phyloP scores from a whole-genome alignment of 1,140 invertebrate species.

The Rhagoletis zephyria region DNA sequence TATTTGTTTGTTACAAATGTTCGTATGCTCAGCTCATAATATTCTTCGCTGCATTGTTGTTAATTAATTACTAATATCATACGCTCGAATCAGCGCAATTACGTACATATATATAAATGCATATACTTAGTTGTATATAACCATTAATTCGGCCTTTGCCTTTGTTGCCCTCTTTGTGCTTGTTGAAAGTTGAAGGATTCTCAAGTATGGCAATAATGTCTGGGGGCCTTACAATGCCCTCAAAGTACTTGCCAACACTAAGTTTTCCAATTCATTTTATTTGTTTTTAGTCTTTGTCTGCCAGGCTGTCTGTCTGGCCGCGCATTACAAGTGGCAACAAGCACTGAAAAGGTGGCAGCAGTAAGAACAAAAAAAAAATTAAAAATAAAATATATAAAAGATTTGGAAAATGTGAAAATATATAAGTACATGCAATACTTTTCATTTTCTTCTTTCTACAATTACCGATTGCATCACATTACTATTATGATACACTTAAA shows the following conservation, averaged over 20 bases:
- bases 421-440: not conserved
- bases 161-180: conserved; percentile 4
- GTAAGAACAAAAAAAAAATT: not conserved
- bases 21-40: too few species aligned
- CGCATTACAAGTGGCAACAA: not conserved
- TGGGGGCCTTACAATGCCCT: not conserved
- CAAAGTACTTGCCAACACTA: conserved; percentile 9
- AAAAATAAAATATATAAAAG: not conserved
- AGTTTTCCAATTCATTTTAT: not conserved
- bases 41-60: not conserved
- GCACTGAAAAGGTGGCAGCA: not conserved
- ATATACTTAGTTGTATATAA: too few species aligned
- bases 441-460: conserved; percentile 43
- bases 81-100: not conserved
- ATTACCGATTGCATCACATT: conserved; percentile 50
- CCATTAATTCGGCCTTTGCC: conserved; percentile 17
- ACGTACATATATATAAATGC: not conserved
- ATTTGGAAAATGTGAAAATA: not conserved
- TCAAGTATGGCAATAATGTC: conserved; percentile 50
- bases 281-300: conserved; percentile 29
- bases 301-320: conserved; percentile 10
- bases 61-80: conserved; percentile 46
- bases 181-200: conserved; percentile 42
- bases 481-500: conserved; percentile 17
- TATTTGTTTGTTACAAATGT: not conserved